These are phyloP conservation scores for Scaptomyza tumidula DNA, from an alignment of 2,888 invertebrate genomes.

Conservation along the genomic window DNA sequence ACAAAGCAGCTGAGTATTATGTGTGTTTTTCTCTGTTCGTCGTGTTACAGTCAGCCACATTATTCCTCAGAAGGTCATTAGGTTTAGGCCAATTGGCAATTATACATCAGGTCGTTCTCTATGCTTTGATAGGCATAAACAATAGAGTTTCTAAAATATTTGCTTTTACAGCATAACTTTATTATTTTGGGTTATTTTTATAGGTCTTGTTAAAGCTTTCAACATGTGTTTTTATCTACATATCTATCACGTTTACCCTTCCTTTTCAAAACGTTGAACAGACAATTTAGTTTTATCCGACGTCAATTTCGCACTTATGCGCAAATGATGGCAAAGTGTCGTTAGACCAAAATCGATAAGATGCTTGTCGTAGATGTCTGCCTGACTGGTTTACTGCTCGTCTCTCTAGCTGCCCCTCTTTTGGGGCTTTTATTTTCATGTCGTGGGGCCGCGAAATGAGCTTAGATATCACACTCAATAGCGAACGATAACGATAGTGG, in stretches of 20 bases:
- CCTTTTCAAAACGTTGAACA: conserved; percentile 6
- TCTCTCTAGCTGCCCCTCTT: conserved; percentile 15
- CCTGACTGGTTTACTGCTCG: background rate
- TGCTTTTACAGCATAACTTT: background rate
- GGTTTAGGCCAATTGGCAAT: conserved; percentile 49
- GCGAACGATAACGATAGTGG: conserved; percentile 54
- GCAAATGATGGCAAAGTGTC: conserved; percentile 49
- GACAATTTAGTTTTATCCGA: conserved; percentile 33
- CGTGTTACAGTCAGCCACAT: conserved; percentile 21
- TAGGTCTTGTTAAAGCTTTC: background rate
- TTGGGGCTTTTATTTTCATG: conserved; percentile 46
- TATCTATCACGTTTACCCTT: conserved; percentile 35
- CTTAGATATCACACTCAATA: conserved; percentile 50
- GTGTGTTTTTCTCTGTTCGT: conserved; percentile 13
- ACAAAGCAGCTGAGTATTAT: conserved; percentile 35
- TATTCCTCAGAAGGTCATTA: conserved; percentile 33
- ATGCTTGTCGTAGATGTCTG: conserved; percentile 33
- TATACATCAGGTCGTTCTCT: conserved; percentile 25
- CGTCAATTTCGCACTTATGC: conserved; percentile 38
- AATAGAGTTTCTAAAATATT: background rate
- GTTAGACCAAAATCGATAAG: conserved; percentile 69
- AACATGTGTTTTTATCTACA: background rate
- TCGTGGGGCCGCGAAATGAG: conserved; percentile 25
- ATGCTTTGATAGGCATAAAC: conserved; percentile 4
- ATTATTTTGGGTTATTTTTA: background rate